Evolutionary conservation across 2,888 invertebrate species (phyloP).

Genomic region (Ophioninae sp.): DNA sequence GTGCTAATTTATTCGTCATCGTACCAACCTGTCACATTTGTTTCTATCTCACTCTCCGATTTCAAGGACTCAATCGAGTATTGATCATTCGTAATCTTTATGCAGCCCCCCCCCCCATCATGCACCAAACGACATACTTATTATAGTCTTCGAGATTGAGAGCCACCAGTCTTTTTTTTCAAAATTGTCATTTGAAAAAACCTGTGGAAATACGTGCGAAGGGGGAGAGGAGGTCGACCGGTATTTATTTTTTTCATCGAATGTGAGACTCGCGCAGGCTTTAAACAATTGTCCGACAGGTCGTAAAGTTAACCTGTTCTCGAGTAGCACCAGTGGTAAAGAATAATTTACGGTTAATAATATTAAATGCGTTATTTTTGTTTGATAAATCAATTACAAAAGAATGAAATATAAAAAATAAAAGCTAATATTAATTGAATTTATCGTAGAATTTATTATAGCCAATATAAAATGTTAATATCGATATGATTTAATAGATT

Average conservation of each 20-base stretch:
- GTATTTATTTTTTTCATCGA: slow-evolving; percentile 39
- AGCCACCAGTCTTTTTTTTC: slow-evolving; percentile 34
- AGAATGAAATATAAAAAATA: too few species aligned
- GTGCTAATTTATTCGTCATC: slow-evolving; percentile 54
- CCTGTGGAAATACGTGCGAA: not conserved
- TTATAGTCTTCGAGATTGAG: slow-evolving; percentile 38
- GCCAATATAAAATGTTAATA: too few species aligned
- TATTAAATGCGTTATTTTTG: too few species aligned
- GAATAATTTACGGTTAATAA: not conserved
- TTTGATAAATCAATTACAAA: too few species aligned
- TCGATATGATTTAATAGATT: too few species aligned
- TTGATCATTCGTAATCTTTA: slow-evolving; percentile 34
- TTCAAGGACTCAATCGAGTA: not conserved
- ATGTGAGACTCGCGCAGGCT: not conserved
- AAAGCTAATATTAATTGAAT: too few species aligned
- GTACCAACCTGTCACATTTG: slow-evolving; percentile 16
- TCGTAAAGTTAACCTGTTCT: too few species aligned
- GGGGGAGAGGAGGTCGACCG: slow-evolving; percentile 32
- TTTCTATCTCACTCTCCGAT: slow-evolving; percentile 1
- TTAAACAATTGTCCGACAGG: slow-evolving; percentile 13
- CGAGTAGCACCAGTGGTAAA: not conserved
- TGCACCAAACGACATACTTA: slow-evolving; percentile 38
- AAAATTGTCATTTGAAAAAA: slow-evolving; percentile 27
- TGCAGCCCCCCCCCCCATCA: slow-evolving; percentile 5
- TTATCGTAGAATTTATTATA: too few species aligned